Conservation (phyloP, 2,888 invertebrate genomes). For the Diadegma fenestrale region DNA sequence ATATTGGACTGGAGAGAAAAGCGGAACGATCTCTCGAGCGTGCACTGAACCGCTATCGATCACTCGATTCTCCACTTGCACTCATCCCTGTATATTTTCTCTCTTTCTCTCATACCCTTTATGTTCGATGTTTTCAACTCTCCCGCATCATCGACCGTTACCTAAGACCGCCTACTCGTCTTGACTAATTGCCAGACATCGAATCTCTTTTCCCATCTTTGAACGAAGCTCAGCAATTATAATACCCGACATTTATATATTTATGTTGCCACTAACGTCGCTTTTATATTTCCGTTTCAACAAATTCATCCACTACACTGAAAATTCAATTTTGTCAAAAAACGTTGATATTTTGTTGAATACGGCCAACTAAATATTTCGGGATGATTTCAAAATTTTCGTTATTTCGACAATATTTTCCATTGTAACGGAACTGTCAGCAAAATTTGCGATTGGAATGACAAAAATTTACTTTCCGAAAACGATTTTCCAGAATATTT, state of each 20-base stretch:
- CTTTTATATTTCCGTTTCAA: background rate
- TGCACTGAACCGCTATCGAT: constrained; percentile 57
- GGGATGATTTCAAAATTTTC: no score
- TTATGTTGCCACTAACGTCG: background rate
- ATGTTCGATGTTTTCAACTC: constrained; percentile 8
- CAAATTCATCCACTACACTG: background rate
- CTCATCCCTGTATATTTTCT: constrained; percentile 5
- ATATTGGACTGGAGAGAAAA: constrained; percentile 48
- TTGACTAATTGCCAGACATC: constrained; percentile 24
- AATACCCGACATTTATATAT: background rate
- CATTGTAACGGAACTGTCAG: no score
- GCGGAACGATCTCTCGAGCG: constrained; percentile 42
- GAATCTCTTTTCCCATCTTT: background rate
- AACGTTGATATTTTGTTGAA: no score
- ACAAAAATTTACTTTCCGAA: no score
- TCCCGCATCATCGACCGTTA: constrained; percentile 23
- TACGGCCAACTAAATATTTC: no score
- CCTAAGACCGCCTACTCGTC: constrained; percentile 13
- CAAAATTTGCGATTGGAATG: no score
- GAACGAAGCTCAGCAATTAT: background rate
- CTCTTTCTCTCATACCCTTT: background rate
- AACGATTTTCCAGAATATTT: no score
- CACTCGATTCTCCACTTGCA: constrained; percentile 46
- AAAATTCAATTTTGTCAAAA: no score
- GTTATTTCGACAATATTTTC: no score